Evolutionary conservation across 2,797 vertebrate genomes (phyloP).

Genomic region (Spondyliosoma cantharus): DNA sequence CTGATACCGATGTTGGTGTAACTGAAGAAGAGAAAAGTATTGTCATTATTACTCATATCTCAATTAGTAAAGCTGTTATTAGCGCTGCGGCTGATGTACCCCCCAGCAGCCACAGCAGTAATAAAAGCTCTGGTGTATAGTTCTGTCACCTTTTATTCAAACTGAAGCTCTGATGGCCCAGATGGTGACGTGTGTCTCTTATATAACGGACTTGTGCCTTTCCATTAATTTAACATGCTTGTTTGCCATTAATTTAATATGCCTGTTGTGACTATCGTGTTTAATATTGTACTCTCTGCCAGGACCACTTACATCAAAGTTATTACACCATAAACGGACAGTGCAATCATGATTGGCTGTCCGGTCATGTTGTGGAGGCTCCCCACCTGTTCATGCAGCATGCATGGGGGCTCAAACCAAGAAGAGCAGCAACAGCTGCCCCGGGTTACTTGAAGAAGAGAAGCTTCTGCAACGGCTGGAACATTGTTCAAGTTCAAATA

Average conservation of each 20-base stretch:
- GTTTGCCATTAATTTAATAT: constrained; percentile 41
- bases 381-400: not conserved
- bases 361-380: not conserved
- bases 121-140: constrained; percentile 19
- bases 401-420: constrained; percentile 2
- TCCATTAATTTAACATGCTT: constrained; percentile 44
- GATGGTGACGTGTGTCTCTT: constrained; percentile 30
- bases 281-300: constrained; percentile 55
- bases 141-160: constrained; percentile 13
- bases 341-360: not conserved
- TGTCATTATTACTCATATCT: no score
- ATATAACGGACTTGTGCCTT: constrained; percentile 25
- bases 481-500: constrained; percentile 5
- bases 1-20: no score
- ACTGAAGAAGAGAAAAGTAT: no score
- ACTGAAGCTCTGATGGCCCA: not conserved
- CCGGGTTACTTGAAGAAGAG: not conserved
- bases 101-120: no score
- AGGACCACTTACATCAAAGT: constrained; percentile 42
- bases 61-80: no score
- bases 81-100: no score
- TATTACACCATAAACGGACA: constrained; percentile 22
- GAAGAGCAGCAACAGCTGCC: no score
- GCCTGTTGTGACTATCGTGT: constrained; percentile 38
- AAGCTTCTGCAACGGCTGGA: not conserved